A percentile compares a stretch with the other conserved stretches of the same genome.
Evolutionary conservation across 2,113 vertebrate genomes (phyloP).

Genomic region (Pedionomus torquatus): DNA sequence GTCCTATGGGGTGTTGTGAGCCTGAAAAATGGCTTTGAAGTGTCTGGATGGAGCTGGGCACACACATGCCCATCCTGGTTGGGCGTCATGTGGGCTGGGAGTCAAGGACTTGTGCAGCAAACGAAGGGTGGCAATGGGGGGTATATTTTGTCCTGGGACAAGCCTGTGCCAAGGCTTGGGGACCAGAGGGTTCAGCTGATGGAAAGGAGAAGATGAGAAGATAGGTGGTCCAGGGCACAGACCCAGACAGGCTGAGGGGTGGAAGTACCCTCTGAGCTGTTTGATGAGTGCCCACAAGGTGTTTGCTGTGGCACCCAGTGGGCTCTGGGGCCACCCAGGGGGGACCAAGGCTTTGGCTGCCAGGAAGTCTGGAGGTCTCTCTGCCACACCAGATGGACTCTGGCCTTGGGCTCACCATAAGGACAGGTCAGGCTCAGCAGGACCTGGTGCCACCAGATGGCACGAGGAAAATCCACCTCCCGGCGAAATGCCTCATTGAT

Average conservation of each 20-base stretch:
- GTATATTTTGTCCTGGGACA: fast-evolving
- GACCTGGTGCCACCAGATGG: slow-evolving; percentile 29
- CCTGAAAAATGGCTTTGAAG: background rate
- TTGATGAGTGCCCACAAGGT: background rate
- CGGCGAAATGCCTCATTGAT: background rate
- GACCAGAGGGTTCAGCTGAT: background rate
- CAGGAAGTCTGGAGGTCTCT: background rate
- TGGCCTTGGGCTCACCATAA: background rate
- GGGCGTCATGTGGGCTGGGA: fast-evolving
- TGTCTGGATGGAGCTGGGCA: background rate
- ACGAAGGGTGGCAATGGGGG: background rate
- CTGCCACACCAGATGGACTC: slow-evolving; percentile 5
- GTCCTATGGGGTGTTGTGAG: fast-evolving
- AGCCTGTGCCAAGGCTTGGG: background rate
- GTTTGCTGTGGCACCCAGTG: background rate
- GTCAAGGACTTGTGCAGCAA: too few relatives aligned
- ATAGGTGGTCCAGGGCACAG: background rate
- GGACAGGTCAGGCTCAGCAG: slow-evolving; percentile 7
- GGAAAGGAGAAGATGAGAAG: background rate
- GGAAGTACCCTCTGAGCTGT: background rate
- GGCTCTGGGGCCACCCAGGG: background rate
- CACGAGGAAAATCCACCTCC: background rate
- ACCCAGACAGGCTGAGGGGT: background rate
- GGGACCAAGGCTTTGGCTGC: background rate
- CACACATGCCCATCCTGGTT: fast-evolving